Evolutionary conservation across 2,113 vertebrate species (phyloP), one percentile per base, ranked within the genome.

Genomic region (Turdus rufiventris): DNA sequence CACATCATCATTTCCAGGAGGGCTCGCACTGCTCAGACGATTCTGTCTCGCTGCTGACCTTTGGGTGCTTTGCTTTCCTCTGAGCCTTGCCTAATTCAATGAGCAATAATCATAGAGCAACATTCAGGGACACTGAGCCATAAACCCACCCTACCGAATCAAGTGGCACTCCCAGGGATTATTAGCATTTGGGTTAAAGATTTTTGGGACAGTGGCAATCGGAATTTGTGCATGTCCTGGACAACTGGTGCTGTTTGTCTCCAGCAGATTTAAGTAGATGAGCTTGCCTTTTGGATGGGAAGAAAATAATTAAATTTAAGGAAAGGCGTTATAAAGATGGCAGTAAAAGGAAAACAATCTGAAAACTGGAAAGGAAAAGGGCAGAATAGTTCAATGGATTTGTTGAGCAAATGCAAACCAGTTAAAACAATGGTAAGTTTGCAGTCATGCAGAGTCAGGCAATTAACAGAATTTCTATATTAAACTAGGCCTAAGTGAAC

Each of bases 81-180:
- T 9, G 57, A 83, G 88, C 93, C 68, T 91, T 66, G 83, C 75
- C 82, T 95, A 92, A 92, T 54, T 19, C 53, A 12, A 14, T 38
- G 89, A 94, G 76, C 96, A 96, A 94, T 94, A 89, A 89, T 89
- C 87, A 88, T 26, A 71, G 81, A 96, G 96, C 56, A 86, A 43
- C 66, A 26, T 34, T 85, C 74, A 40, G 5, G 2, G 85, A 14
- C 60, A 61, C 87, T 88, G 79, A 92, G 29, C 67, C 65, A 19
- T 88, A 94, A 95, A 95, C 60, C 58, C 71, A 70, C 60, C 53
- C 80, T 86, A 71, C 29, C 13, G 36, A 36, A 63, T 56, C 82
- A 74, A 6, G n/a, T 28, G 43, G 25, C 62, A 56, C 88, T 95
- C 84, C 6, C 0, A 47, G 78, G 85, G 67, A 19, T 94, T 26